phyloP scores from a whole-genome alignment of 2,888 invertebrate species.

The Drosophila quasianomalipes region DNA sequence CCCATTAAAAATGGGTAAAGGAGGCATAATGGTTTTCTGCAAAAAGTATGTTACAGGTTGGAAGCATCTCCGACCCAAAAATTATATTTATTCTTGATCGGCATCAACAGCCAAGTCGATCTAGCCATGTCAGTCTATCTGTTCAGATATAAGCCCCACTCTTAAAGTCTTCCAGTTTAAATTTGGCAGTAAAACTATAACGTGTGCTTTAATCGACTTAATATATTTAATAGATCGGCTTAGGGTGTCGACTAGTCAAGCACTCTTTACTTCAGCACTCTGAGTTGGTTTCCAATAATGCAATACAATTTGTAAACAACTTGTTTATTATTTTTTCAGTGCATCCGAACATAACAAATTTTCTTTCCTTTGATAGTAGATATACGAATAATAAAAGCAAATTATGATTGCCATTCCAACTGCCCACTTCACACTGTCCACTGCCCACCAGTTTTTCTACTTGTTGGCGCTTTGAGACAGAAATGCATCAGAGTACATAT shows the following conservation, averaged over 20 bases:
- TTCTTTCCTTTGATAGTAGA: not conserved
- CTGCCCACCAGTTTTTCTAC: not conserved
- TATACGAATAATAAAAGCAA: not conserved
- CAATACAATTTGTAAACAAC: not conserved
- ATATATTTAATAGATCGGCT: not conserved
- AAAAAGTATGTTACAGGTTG: not conserved
- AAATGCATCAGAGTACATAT: not conserved
- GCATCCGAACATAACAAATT: not conserved
- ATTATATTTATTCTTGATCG: no score
- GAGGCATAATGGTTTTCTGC: not conserved
- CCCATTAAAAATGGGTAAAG: not conserved
- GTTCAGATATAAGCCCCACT: not conserved
- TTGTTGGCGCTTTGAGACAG: not conserved
- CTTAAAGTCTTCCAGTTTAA: not conserved
- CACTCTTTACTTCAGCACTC: not conserved
- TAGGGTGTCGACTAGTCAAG: not conserved
- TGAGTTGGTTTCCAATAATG: not conserved
- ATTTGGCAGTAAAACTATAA: not conserved
- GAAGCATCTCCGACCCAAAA: not conserved
- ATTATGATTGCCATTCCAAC: not conserved
- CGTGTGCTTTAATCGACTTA: not conserved
- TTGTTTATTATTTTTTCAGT: not conserved
- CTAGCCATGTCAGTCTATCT: no score
- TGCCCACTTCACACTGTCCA: not conserved
- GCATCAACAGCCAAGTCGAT: no score